Evolutionary conservation across 2,113 vertebrate genomes (phyloP).

Genomic region (Cranoglanis bouderius): DNA sequence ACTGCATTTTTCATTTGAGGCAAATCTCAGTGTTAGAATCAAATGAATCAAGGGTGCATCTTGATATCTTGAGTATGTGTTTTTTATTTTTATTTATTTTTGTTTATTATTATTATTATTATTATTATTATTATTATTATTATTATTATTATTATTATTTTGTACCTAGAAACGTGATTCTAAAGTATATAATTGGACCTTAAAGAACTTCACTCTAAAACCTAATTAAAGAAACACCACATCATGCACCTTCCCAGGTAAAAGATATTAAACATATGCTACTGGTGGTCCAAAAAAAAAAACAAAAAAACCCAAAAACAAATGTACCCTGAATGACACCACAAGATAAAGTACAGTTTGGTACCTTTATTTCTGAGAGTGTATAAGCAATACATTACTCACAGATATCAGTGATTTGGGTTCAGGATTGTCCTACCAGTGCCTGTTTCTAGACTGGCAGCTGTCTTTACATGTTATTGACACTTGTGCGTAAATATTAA

Average conservation of each 20-base stretch:
- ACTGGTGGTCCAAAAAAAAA: background rate
- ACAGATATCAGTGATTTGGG: background rate
- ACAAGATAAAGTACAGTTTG: background rate
- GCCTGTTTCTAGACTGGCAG: background rate
- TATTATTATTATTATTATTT: too few relatives aligned
- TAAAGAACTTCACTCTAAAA: background rate
- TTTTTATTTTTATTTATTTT: too few relatives aligned
- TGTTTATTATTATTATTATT: too few relatives aligned
- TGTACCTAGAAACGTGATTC: background rate
- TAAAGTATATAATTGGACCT: background rate
- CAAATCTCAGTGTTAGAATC: background rate
- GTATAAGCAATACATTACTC: background rate
- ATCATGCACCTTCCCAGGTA: background rate
- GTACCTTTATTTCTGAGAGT: background rate
- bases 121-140: too few relatives aligned
- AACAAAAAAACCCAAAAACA: background rate
- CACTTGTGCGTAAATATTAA: background rate
- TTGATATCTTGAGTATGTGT: background rate
- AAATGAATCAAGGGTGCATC: background rate
- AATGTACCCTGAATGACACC: background rate
- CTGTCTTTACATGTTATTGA: background rate
- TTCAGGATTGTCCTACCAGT: background rate
- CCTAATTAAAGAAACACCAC: background rate
- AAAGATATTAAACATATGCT: background rate
- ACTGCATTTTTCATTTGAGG: background rate